phyloP scores from a whole-genome alignment of 2,797 vertebrate species.

The Enteromius paludinosus region DNA sequence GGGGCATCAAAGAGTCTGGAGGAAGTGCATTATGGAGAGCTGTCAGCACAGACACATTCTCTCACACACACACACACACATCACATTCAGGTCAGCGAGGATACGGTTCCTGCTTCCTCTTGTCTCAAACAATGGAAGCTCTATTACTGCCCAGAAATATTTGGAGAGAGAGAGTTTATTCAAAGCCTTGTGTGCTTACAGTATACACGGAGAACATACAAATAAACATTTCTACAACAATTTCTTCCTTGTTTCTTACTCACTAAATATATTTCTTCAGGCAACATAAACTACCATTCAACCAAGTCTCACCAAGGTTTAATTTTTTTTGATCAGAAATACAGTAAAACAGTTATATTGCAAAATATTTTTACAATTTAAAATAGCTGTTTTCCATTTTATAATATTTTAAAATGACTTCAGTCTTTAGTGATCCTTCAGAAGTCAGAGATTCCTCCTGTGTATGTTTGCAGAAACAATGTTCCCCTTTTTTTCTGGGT shows the following conservation, averaged over 20 bases:
- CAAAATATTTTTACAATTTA: background rate
- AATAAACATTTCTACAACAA: conserved; percentile 1
- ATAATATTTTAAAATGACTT: background rate
- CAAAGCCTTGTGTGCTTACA: background rate
- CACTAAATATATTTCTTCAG: conserved; percentile 4
- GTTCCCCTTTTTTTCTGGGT: background rate
- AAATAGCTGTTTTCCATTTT: background rate
- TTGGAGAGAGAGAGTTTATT: conserved; percentile 43
- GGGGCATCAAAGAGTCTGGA: conserved; percentile 40
- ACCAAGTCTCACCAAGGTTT: background rate
- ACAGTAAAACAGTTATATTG: background rate
- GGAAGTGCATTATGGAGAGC: conserved; percentile 45
- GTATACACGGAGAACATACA: background rate
- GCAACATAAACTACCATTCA: background rate
- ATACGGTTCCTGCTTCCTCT: conserved; percentile 77
- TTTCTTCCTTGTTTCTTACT: conserved; percentile 3
- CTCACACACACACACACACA: conserved; percentile 58
- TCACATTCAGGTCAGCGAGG: conserved; percentile 71
- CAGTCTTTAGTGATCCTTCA: background rate
- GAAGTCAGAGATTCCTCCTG: background rate
- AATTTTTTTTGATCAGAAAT: background rate
- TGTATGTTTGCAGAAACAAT: background rate
- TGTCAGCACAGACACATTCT: conserved; percentile 54
- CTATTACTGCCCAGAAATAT: conserved; percentile 78
- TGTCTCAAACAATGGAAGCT: conserved; percentile 80